Conservation (phyloP, 2,888 invertebrate species). For the Athrips mouffetella region DNA sequence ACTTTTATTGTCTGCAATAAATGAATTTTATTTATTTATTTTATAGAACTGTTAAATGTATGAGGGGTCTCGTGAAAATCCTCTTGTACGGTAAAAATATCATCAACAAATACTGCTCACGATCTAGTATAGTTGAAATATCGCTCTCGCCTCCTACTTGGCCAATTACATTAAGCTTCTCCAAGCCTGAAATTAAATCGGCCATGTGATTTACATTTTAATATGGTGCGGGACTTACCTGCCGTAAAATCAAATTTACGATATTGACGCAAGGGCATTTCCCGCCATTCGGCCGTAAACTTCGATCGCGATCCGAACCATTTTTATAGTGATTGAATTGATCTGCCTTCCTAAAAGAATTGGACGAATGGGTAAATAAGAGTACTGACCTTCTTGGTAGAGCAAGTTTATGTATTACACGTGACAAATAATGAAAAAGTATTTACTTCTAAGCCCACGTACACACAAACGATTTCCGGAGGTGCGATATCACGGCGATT, state of each 20-base stretch:
- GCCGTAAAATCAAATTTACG: conserved; percentile 69
- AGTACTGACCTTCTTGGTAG: too few relatives aligned
- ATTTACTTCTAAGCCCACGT: too few relatives aligned
- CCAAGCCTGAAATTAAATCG: conserved; percentile 74
- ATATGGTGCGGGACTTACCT: conserved; percentile 72
- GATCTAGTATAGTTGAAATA: not conserved
- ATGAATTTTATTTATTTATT: too few relatives aligned
- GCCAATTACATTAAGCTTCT: conserved; percentile 49
- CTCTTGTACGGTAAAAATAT: too few relatives aligned
- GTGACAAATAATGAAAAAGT: too few relatives aligned
- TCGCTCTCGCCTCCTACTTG: conserved; percentile 32
- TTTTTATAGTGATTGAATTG: conserved; percentile 53
- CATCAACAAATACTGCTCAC: not conserved
- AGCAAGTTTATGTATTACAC: too few relatives aligned
- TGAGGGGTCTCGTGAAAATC: too few relatives aligned
- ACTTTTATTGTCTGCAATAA: too few relatives aligned
- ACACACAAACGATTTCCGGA: too few relatives aligned
- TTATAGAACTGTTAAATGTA: not conserved
- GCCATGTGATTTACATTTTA: conserved; percentile 76
- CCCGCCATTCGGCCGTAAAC: conserved; percentile 39
- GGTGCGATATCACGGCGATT: too few relatives aligned
- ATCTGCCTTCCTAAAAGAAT: not conserved
- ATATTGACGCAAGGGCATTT: conserved; percentile 59
- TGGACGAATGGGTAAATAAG: too few relatives aligned
- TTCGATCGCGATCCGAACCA: conserved; percentile 24